Evolutionary conservation across 2,888 invertebrate genomes (phyloP), one percentile per base, ranked within the genome.

Genomic region (Tetropium fuscum): DNA sequence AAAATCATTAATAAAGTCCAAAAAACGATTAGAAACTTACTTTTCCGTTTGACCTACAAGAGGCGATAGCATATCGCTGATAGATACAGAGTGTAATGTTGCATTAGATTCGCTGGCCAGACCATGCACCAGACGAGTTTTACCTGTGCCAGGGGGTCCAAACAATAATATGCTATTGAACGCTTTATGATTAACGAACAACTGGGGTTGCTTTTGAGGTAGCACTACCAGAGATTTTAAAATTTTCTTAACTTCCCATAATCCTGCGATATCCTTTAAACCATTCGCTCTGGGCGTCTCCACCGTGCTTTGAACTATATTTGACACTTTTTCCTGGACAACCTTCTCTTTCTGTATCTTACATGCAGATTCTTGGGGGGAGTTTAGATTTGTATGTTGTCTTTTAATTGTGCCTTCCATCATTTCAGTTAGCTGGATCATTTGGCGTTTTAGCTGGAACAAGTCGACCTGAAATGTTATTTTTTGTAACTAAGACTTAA

Each of bases 31-130:
- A 41, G 22, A 36, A 20, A 57, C 62, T 72, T 74, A 86, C 87
- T 85, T 86, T 76, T 87, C 87, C 48, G 85, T 84, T 74, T 86
- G 83, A 32, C 87, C 87, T 6, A 86, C 80, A 79, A 83, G 86
- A 41, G 81, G 77, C 2, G 86, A 87, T 13, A 86, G 73, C 18
- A 87, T 77, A 72, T 85, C 83, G 7, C 86, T 82, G 48, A 84
- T 82, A 18, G 85, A 84, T 18, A 87, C 80, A 58, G 79, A 81
- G 74, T 84, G 85, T 55, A 87, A 81, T 6, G 78, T 73, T 3
- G 84, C 83, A 16, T 80, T 76, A 25, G 84, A 82, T 76, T 87
- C 85, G 1, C 82, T 78, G 2, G 83, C 83, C 49, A 83, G 53
- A 19, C 82, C 82, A 60, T 82, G 78, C 2, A 77, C 82, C 10